A percentile compares a stretch with the other conserved stretches of the same genome.
Evolutionary conservation across 2,888 invertebrate species (phyloP).

Genomic region (Psylliodes chrysocephalus): DNA sequence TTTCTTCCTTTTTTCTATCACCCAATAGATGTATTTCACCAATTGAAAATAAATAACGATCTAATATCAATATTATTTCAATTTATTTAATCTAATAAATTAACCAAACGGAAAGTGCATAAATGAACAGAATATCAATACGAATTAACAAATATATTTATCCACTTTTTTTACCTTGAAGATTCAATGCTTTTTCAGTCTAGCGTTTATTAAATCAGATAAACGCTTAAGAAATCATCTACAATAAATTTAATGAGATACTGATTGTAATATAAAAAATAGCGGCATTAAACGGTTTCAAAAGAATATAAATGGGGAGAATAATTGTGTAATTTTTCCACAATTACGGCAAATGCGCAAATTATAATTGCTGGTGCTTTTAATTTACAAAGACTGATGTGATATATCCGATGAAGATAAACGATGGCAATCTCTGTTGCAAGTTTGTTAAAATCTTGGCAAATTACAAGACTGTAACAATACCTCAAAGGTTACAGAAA

Average conservation of each 20-base stretch:
- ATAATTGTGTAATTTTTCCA: slow-evolving; percentile 8
- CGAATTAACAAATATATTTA: too few species aligned
- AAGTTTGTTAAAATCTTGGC: background rate
- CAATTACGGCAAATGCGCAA: background rate
- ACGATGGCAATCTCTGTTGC: background rate
- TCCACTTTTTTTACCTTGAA: slow-evolving; percentile 8
- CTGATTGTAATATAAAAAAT: slow-evolving; percentile 1
- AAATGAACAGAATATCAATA: too few species aligned
- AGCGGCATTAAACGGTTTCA: slow-evolving; percentile 2
- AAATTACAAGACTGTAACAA: background rate
- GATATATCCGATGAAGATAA: slow-evolving; percentile 5
- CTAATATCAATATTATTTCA: too few species aligned
- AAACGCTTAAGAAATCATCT: slow-evolving; percentile 6
- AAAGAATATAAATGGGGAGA: background rate
- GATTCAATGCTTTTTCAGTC: background rate
- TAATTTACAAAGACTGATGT: slow-evolving; percentile 9
- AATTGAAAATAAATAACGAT: too few species aligned
- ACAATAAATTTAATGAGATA: too few species aligned
- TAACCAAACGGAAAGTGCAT: too few species aligned
- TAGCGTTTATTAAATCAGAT: slow-evolving; percentile 6
- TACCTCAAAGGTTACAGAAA: background rate
- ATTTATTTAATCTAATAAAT: too few species aligned
- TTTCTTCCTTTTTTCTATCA: too few species aligned
- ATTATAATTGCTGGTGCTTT: slow-evolving; percentile 1
- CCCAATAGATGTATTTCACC: too few species aligned